A percentile compares a stretch with the other conserved stretches of the same genome.
Conservation (phyloP, 1,140 invertebrate genomes). For the Aradophagus sp. region DNA sequence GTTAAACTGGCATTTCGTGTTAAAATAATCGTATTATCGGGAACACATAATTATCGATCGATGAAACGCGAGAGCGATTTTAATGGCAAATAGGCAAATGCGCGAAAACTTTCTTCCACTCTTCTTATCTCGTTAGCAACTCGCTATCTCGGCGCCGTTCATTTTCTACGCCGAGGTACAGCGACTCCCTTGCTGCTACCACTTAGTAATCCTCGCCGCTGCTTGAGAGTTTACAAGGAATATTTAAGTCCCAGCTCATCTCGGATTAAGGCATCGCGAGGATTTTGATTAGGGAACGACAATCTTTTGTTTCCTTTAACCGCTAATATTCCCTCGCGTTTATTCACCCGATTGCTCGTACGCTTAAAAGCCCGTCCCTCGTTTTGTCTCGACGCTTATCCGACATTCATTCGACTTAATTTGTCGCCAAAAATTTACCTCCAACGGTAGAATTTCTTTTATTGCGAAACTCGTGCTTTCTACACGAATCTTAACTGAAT, state of each 20-base stretch:
- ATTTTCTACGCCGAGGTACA: conserved; percentile 39
- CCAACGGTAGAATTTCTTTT: no score
- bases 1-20: no score
- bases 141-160: conserved; percentile 50
- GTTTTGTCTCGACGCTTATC: no score
- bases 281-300: conserved; percentile 70
- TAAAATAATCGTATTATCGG: conserved; percentile 5
- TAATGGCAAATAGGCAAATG: conserved; percentile 20
- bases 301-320: no score
- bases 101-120: conserved; percentile 39
- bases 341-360: no score
- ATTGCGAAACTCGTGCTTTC: no score
- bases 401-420: no score
- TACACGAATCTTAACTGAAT: no score
- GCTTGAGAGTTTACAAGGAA: conserved; percentile 71
- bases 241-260: conserved; percentile 72
- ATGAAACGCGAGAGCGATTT: conserved; percentile 21
- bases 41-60: conserved; percentile 17
- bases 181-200: conserved; percentile 55
- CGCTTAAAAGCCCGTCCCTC: no score
- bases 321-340: no score
- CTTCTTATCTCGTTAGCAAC: conserved; percentile 51
- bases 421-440: no score
- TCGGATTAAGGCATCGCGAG: conserved; percentile 69
- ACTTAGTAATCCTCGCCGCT: conserved; percentile 69